phyloP scores from a whole-genome alignment of 2,113 vertebrate species.

The Limanda limanda region DNA sequence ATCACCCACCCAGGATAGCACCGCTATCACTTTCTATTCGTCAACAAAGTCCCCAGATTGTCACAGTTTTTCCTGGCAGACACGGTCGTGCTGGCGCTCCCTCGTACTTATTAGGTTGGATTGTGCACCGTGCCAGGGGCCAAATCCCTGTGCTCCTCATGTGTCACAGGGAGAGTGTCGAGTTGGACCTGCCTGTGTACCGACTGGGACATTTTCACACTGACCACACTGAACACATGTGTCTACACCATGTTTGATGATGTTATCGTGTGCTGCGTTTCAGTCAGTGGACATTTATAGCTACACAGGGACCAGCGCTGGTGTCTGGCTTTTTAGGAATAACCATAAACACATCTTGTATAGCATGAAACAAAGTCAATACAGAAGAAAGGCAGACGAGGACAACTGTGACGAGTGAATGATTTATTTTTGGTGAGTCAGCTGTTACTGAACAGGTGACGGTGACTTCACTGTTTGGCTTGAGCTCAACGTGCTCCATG shows the following conservation, averaged over 20 bases:
- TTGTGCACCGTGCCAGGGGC: neutral
- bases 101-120: conserved; percentile 17
- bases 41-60: conserved; percentile 33
- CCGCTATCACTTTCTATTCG: conserved; percentile 24
- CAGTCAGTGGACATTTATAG: too few species aligned
- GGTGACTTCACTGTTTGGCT: neutral
- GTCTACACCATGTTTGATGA: conserved; percentile 8
- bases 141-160: conserved; percentile 5
- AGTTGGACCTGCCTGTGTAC: neutral
- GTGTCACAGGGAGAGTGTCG: neutral
- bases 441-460: conserved; percentile 9
- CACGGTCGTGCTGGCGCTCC: neutral
- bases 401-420: neutral
- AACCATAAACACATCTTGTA: neutral
- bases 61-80: conserved; percentile 25
- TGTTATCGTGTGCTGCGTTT: neutral
- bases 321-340: neutral
- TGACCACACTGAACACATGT: neutral
- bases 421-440: conserved; percentile 19
- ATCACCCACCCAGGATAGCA: conserved; percentile 4
- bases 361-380: neutral
- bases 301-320: too few species aligned
- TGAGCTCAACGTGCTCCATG: neutral
- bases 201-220: too few species aligned
- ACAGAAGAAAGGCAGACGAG: conserved; percentile 25